These are phyloP conservation scores for Parapsyche elsis DNA, from an alignment of 1,140 invertebrate species.

Conservation along the genomic window DNA sequence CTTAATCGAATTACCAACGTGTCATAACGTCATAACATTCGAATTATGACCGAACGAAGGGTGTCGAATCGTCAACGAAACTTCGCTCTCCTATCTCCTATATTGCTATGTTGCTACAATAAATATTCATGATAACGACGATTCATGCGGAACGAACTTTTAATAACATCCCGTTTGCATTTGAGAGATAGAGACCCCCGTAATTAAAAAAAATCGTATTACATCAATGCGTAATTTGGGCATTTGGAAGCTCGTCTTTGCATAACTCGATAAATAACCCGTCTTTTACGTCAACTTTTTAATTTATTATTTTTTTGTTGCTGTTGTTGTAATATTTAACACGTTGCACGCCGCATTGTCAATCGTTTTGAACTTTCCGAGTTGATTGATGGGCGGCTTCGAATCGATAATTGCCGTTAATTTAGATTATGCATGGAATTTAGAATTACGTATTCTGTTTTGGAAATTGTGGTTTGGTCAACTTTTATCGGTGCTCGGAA, in stretches of 20 bases:
- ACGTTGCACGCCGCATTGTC: not conserved
- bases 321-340: not conserved
- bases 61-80: slow-evolving; percentile 28
- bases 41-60: slow-evolving; percentile 20
- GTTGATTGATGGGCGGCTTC: slow-evolving; percentile 32
- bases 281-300: not conserved
- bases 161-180: slow-evolving; percentile 24
- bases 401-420: slow-evolving; percentile 25
- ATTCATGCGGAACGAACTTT: slow-evolving; percentile 38
- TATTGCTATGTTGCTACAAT: not conserved
- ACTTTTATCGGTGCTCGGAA: not conserved
- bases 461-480: not conserved
- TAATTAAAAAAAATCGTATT: slow-evolving; percentile 36
- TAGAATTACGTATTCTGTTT: not conserved
- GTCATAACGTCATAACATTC: not conserved
- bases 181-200: not conserved
- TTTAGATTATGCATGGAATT: slow-evolving; percentile 11
- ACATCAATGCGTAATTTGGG: not conserved
- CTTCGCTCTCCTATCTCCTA: not conserved
- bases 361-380: slow-evolving; percentile 10
- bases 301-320: not conserved
- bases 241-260: not conserved
- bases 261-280: slow-evolving; percentile 8
- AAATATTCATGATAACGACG: slow-evolving; percentile 25
- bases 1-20: too few species aligned